phyloP scores from a whole-genome alignment of 2,797 vertebrate species.

The Characodon lateralis region DNA sequence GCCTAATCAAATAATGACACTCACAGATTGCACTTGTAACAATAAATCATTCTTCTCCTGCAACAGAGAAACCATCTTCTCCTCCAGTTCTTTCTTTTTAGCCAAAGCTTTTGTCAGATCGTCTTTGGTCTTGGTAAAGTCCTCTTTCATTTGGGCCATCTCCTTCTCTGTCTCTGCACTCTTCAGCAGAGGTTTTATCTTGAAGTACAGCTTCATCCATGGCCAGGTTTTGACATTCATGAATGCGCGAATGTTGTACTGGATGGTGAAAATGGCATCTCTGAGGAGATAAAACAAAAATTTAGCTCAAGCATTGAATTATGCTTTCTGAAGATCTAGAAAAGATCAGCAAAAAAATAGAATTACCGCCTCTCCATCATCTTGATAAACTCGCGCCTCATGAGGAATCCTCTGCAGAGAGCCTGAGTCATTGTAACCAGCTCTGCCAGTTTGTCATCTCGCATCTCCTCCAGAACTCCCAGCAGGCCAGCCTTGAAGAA shows the following conservation, averaged over 20 bases:
- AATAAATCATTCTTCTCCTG: slow-evolving; percentile 91
- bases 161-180: slow-evolving; percentile 92
- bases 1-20: slow-evolving; percentile 54
- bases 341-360: not conserved
- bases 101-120: slow-evolving; percentile 84
- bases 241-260: slow-evolving; percentile 89
- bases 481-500: slow-evolving; percentile 60
- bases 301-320: not conserved
- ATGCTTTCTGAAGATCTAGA: not conserved
- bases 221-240: slow-evolving; percentile 95
- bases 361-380: slow-evolving; percentile 84
- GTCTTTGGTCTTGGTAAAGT: slow-evolving; percentile 88
- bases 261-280: slow-evolving; percentile 75
- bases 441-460: slow-evolving; percentile 82
- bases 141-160: slow-evolving; percentile 91
- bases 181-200: slow-evolving; percentile 90
- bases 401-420: slow-evolving; percentile 80
- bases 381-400: slow-evolving; percentile 82
- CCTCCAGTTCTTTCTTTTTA: slow-evolving; percentile 78
- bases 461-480: slow-evolving; percentile 86
- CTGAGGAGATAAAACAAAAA: not conserved
- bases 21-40: slow-evolving; percentile 86
- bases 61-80: slow-evolving; percentile 63
- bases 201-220: slow-evolving; percentile 96
- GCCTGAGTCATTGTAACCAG: slow-evolving; percentile 84